These are phyloP conservation scores for Engraulis encrasicolus DNA, from an alignment of 2,113 vertebrate genomes.

Conservation along the genomic window DNA sequence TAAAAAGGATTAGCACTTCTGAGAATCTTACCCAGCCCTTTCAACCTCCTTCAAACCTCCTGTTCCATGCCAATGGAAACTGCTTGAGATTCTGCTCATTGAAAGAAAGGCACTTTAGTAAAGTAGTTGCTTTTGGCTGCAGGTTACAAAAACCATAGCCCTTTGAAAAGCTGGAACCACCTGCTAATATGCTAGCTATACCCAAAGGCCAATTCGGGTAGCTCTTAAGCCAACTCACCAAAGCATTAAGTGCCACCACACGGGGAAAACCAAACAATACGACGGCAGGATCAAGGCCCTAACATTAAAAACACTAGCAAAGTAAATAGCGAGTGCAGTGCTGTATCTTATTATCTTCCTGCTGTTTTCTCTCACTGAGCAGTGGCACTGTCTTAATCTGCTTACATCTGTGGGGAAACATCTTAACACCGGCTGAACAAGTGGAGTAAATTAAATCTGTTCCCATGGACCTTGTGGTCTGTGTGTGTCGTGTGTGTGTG, in stretches of 20 bases:
- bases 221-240: slow-evolving; percentile 34
- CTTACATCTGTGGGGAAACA: slow-evolving; percentile 54
- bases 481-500: slow-evolving; percentile 43
- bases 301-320: slow-evolving; percentile 57
- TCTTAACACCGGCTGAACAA: slow-evolving; percentile 60
- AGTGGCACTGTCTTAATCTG: slow-evolving; percentile 62
- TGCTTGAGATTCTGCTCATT: slow-evolving; percentile 58
- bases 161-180: slow-evolving; percentile 58
- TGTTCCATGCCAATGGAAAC: slow-evolving; percentile 51
- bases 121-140: slow-evolving; percentile 64
- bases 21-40: neutral
- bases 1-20: neutral
- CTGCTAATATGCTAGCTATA: slow-evolving; percentile 53
- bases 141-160: slow-evolving; percentile 59
- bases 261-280: slow-evolving; percentile 52
- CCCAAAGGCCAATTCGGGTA: slow-evolving; percentile 39
- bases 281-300: slow-evolving; percentile 51
- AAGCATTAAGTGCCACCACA: slow-evolving; percentile 34
- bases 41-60: neutral
- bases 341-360: slow-evolving; percentile 69
- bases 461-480: slow-evolving; percentile 58
- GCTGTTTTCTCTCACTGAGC: slow-evolving; percentile 61
- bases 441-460: slow-evolving; percentile 62
- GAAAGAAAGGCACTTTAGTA: slow-evolving; percentile 59
- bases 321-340: slow-evolving; percentile 59